Evolutionary conservation across 2,797 vertebrate species (phyloP).

Genomic region (Gastrophryne carolinensis): DNA sequence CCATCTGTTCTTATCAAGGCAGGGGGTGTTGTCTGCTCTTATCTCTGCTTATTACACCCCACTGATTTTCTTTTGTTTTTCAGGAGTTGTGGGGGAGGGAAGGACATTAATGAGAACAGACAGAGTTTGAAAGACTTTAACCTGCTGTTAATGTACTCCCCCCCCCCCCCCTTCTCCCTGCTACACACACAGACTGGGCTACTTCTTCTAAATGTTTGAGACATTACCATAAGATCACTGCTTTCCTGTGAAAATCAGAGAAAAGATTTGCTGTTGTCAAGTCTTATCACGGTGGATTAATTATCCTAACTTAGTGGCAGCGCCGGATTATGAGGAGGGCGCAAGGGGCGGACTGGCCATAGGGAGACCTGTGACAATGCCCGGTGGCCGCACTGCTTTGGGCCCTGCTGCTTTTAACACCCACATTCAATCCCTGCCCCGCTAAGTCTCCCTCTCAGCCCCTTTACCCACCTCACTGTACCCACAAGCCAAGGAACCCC

Average conservation of each 20-base stretch:
- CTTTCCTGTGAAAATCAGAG: neutral
- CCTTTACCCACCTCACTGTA: no score
- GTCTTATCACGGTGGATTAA: neutral
- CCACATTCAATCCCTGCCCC: no score
- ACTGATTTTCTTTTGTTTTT: slow-evolving; percentile 43
- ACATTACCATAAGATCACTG: neutral
- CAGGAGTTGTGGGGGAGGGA: slow-evolving; percentile 37
- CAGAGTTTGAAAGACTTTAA: slow-evolving; percentile 20
- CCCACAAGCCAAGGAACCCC: no score
- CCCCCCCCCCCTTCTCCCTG: no score
- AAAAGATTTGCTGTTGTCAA: neutral
- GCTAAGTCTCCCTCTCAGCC: no score
- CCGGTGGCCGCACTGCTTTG: no score
- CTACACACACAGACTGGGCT: neutral
- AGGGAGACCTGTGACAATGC: no score
- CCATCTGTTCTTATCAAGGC: slow-evolving; percentile 38
- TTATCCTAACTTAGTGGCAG: no score
- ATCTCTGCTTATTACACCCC: slow-evolving; percentile 60
- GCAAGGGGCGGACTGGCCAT: no score
- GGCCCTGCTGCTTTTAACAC: no score
- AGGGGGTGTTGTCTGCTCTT: slow-evolving; percentile 37
- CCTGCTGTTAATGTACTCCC: slow-evolving; percentile 34
- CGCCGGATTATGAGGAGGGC: no score
- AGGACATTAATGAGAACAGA: slow-evolving; percentile 24
- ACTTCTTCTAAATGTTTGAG: neutral